These are phyloP conservation scores for Myopa tessellatipennis DNA, from an alignment of 2,888 invertebrate species.

Conservation along the genomic window DNA sequence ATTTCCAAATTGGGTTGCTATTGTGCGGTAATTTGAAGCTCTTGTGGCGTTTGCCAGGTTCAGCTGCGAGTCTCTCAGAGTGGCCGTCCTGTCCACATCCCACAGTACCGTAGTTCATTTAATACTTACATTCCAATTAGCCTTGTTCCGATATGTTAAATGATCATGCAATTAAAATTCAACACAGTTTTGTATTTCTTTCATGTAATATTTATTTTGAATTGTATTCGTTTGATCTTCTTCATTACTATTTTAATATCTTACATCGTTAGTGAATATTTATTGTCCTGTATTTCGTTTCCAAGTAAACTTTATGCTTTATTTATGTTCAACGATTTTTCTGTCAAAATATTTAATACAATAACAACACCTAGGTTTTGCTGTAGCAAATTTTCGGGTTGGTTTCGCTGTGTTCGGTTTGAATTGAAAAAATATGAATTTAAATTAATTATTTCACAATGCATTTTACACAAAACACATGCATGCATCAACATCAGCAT, in stretches of 20 bases:
- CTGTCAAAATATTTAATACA: not conserved
- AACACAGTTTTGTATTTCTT: too few relatives aligned
- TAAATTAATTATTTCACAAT: slow-evolving; percentile 7
- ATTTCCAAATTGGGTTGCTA: too few relatives aligned
- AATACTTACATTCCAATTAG: too few relatives aligned
- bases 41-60: not conserved
- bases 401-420: not conserved
- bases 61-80: too few relatives aligned
- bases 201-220: slow-evolving; percentile 32
- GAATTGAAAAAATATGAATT: slow-evolving; percentile 16
- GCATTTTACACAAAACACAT: slow-evolving; percentile 2
- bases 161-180: not conserved
- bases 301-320: slow-evolving; percentile 48
- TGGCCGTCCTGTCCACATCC: too few relatives aligned
- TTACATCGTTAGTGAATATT: slow-evolving; percentile 44
- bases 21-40: not conserved
- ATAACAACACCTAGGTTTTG: not conserved
- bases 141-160: not conserved
- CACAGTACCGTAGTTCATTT: too few relatives aligned
- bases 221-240: slow-evolving; percentile 33
- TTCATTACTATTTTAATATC: slow-evolving; percentile 21
- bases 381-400: not conserved
- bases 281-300: slow-evolving; percentile 55
- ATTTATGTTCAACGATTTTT: not conserved
- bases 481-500: not conserved